phyloP scores from a whole-genome alignment of 2,888 invertebrate genomes.

The Branchipolynoe longqiensis region DNA sequence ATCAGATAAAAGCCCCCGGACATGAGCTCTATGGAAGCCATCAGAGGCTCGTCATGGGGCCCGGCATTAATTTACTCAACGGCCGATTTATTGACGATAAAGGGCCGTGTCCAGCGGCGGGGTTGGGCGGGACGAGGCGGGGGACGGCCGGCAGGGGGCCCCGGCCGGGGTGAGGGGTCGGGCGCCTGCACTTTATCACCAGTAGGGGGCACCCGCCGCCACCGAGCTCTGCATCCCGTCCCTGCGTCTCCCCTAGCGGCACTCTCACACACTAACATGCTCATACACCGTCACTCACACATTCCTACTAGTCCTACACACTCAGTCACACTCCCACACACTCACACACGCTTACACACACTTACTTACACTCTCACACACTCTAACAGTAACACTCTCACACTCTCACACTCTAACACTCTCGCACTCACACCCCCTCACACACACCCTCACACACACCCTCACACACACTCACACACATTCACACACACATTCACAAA shows the following conservation, averaged over 20 bases:
- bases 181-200: conserved; percentile 21
- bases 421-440: too few species aligned
- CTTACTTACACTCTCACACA: too few species aligned
- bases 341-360: too few species aligned
- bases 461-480: too few species aligned
- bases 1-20: conserved; percentile 21
- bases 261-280: background rate
- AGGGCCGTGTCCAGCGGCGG: conserved; percentile 46
- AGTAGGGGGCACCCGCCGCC: background rate
- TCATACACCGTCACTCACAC: background rate
- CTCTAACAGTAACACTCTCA: too few species aligned
- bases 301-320: background rate
- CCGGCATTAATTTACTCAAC: conserved; percentile 43
- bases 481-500: too few species aligned
- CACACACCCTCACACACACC: too few species aligned
- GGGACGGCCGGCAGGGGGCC: background rate
- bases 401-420: too few species aligned
- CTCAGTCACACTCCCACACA: too few species aligned
- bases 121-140: background rate
- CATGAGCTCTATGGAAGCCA: conserved; percentile 41
- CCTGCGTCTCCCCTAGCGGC: background rate
- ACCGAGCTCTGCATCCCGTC: background rate
- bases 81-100: conserved; percentile 49
- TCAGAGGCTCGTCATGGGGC: conserved; percentile 25
- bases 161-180: conserved; percentile 29